Conservation (phyloP, 2,113 vertebrate species). For the Cranoglanis bouderius region DNA sequence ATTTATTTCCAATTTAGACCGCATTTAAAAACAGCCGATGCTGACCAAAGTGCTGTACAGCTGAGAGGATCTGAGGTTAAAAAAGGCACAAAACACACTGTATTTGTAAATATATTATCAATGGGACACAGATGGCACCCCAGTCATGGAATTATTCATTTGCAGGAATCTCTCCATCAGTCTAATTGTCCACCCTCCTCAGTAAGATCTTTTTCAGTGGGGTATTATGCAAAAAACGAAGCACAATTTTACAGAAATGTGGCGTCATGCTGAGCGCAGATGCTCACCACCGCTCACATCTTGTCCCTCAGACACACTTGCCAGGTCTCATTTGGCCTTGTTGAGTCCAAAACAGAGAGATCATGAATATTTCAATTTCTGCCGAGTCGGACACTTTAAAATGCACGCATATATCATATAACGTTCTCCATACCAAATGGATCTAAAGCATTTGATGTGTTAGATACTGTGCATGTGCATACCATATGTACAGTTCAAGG, state of each 20-base stretch:
- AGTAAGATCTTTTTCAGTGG: background rate
- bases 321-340: slow-evolving; percentile 9
- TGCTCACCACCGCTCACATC: background rate
- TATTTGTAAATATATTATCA: background rate
- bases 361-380: slow-evolving; percentile 48
- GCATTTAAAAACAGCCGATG: too few relatives aligned
- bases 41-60: too few relatives aligned
- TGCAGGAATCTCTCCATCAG: background rate
- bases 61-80: too few relatives aligned
- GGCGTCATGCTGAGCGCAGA: background rate
- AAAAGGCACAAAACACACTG: too few relatives aligned
- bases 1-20: too few relatives aligned
- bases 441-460: slow-evolving; percentile 2
- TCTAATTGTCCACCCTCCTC: background rate
- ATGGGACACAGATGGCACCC: background rate
- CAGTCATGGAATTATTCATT: background rate
- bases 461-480: slow-evolving; percentile 10
- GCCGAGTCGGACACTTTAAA: slow-evolving; percentile 17
- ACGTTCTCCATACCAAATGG: slow-evolving; percentile 29
- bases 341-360: slow-evolving; percentile 21
- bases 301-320: background rate
- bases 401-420: slow-evolving; percentile 11
- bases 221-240: background rate
- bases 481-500: slow-evolving; percentile 36
- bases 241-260: background rate